Percentiles rank a stretch among this genome's conserved stretches.
These are phyloP conservation scores for Oasisia sp. DNA, from an alignment of 2,888 invertebrate genomes.

Conservation along the genomic window DNA sequence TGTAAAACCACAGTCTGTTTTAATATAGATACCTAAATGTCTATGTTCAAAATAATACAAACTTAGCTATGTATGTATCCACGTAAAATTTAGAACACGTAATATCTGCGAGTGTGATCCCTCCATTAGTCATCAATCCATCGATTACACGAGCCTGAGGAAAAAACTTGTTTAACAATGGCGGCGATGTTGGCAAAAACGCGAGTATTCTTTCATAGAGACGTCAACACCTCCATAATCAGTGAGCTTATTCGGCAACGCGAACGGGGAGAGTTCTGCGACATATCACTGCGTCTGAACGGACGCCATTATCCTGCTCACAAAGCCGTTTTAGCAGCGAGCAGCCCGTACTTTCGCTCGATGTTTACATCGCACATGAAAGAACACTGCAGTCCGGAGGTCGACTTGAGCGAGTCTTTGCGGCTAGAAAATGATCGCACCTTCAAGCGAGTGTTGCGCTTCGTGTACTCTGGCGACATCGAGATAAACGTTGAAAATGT, in stretches of 20 bases:
- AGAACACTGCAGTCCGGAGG: conserved; percentile 52
- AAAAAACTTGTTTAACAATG: conserved; percentile 31
- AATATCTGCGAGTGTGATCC: background rate
- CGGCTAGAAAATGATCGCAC: conserved; percentile 54
- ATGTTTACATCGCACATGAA: conserved; percentile 63
- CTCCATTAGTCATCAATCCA: background rate
- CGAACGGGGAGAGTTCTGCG: conserved; percentile 61
- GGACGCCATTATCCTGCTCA: conserved; percentile 53
- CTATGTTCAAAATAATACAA: background rate
- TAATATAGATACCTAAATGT: background rate
- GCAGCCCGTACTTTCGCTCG: conserved; percentile 62
- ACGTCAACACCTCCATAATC: conserved; percentile 34
- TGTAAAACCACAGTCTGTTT: background rate
- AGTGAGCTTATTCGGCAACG: conserved; percentile 50
- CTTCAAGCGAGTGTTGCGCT: conserved; percentile 55
- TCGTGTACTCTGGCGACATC: conserved; percentile 59
- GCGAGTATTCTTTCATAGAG: conserved; percentile 37
- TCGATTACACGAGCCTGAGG: background rate
- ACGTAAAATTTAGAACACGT: background rate
- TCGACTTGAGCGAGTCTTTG: conserved; percentile 59
- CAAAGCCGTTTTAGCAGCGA: conserved; percentile 56
- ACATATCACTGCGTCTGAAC: conserved; percentile 54
- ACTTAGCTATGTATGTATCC: background rate
- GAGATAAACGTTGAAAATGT: conserved; percentile 54
- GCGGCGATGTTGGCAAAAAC: conserved; percentile 36